These are phyloP conservation scores for Odontophorus gujanensis DNA, from an alignment of 2,113 vertebrate genomes.

Conservation along the genomic window DNA sequence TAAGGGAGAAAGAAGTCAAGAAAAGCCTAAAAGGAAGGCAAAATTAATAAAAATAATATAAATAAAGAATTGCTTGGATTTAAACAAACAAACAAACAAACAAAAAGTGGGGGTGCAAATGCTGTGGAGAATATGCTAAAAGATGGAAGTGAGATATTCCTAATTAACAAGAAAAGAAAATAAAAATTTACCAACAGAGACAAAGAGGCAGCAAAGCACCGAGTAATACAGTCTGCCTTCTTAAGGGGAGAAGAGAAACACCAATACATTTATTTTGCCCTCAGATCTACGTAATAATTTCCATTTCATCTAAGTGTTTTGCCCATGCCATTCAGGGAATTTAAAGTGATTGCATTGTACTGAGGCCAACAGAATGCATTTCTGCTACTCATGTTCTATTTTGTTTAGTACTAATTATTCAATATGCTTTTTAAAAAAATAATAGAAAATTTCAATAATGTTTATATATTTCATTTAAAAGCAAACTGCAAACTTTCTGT, in stretches of 20 bases:
- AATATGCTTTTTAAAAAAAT: neutral
- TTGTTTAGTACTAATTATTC: neutral
- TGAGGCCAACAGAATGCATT: neutral
- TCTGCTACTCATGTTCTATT: neutral
- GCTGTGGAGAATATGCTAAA: neutral
- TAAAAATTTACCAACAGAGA: neutral
- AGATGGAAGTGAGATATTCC: neutral
- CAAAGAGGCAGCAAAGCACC: neutral
- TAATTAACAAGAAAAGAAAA: neutral
- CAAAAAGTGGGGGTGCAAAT: neutral
- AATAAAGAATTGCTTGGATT: neutral
- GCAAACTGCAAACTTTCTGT: neutral
- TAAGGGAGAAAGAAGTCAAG: neutral
- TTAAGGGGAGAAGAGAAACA: neutral
- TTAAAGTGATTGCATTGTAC: neutral
- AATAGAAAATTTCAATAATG: neutral
- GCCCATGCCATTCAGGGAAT: neutral
- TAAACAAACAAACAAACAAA: neutral
- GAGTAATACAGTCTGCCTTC: neutral
- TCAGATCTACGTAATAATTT: neutral
- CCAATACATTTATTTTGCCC: neutral
- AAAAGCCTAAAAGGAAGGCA: slow-evolving; percentile 6
- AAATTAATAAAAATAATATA: neutral
- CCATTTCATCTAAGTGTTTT: neutral
- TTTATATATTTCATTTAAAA: neutral